Conservation (phyloP, 2,113 vertebrate species). For the Anguilla japonica region DNA sequence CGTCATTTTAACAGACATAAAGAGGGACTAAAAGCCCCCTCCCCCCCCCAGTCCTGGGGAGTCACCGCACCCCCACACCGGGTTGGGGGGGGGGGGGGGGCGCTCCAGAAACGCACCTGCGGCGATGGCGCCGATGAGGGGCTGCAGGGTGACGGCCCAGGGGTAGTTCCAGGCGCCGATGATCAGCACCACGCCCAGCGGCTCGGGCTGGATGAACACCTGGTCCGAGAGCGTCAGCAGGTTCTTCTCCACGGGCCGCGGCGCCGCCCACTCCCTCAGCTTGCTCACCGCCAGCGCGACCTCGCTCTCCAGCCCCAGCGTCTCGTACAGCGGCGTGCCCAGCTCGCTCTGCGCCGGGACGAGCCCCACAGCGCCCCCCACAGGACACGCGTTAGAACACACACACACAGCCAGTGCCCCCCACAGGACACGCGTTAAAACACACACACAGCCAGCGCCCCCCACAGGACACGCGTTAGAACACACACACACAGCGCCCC, state of each 20-base stretch:
- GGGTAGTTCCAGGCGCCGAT: conserved; percentile 97
- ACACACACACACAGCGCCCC: too few species aligned
- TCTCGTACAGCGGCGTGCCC: conserved; percentile 71
- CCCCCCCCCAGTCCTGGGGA: too few species aligned
- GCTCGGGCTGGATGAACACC: conserved; percentile 77
- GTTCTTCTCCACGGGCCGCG: conserved; percentile 72
- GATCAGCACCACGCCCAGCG: conserved; percentile 83
- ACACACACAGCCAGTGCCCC: neutral
- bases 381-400: neutral
- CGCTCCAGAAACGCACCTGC: conserved; percentile 65
- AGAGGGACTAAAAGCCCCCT: too few species aligned
- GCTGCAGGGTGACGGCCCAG: conserved; percentile 76
- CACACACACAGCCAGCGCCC: too few species aligned
- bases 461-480: too few species aligned
- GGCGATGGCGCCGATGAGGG: conserved; percentile 88
- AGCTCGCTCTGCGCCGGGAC: conserved; percentile 58
- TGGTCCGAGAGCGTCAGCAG: conserved; percentile 74
- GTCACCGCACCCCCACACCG: too few species aligned
- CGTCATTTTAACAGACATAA: too few species aligned
- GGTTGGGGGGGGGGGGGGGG: too few species aligned
- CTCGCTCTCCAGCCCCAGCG: conserved; percentile 72
- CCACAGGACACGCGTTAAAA: too few species aligned
- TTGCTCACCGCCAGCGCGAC: conserved; percentile 65
- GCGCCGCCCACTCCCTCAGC: conserved; percentile 78
- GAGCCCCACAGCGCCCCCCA: neutral